These are phyloP conservation scores for Equus przewalskii DNA, from an alignment of 2,113 vertebrate genomes.

Conservation along the genomic window DNA sequence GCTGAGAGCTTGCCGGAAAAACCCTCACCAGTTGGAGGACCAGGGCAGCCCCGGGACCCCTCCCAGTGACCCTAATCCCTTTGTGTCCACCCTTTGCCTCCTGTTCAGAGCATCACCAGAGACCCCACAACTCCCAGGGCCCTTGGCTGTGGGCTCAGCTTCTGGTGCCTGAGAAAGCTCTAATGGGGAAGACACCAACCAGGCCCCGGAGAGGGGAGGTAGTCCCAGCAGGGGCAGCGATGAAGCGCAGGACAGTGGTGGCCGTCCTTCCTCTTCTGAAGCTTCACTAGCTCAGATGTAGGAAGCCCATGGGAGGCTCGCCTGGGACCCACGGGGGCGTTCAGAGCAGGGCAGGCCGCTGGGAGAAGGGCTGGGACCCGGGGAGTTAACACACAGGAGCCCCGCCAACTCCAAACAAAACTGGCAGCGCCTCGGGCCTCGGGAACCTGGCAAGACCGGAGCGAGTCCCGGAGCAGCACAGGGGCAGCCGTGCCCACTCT, in stretches of 20 bases:
- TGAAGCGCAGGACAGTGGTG: neutral
- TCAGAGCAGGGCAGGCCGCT: accelerated
- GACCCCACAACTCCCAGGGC: neutral
- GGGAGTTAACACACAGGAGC: slow-evolving; percentile 56
- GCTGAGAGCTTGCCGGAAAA: neutral
- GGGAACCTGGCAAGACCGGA: slow-evolving; percentile 65
- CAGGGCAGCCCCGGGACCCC: neutral
- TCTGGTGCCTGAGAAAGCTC: neutral
- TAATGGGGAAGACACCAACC: neutral
- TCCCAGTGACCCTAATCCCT: neutral
- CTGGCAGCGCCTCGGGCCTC: slow-evolving; percentile 3
- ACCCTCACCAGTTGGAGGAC: neutral
- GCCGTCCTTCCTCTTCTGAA: accelerated
- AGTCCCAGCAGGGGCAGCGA: neutral
- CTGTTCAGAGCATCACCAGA: neutral
- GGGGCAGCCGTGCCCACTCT: neutral
- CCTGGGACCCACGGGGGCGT: neutral
- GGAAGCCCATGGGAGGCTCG: too few species aligned
- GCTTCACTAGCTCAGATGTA: neutral
- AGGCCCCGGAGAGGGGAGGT: neutral
- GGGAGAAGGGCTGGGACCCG: neutral
- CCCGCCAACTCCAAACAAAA: slow-evolving; percentile 49
- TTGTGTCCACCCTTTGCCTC: accelerated
- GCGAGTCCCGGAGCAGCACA: neutral
- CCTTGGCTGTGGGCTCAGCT: neutral